Base-by-base conservation (phyloP, 2,888 invertebrate species). In the Clistopyga incitator region DNA sequence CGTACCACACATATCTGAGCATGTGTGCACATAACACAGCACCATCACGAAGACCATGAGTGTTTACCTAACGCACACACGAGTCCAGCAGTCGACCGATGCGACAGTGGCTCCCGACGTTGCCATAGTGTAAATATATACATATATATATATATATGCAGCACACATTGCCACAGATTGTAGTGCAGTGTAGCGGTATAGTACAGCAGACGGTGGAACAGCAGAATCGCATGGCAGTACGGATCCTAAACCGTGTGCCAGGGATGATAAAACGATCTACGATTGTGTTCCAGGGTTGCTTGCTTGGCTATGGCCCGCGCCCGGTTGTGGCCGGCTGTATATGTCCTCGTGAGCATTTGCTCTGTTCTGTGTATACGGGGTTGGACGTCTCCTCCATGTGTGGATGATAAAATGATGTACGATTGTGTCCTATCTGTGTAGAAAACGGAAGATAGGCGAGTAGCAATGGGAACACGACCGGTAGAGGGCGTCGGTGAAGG, bases 221-320 rank as follows among this genome's bases (percentile, higher is more conserved):
- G 45, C 47, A 25, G 20, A 68, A 65, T 38, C 67, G 56, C 42
- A n/a, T 71, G 20, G 42, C 13, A 54, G 68, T 54, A 75, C 52
- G 54, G 68, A 68, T 82, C 68, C 71, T 79, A 71, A 64, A 65
- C 56, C 61, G 70, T 65, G 68, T 54, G 59, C 76, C 67, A 84
- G 80, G 52, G 61, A 84, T 84, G 84, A 81, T 84, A 84, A 84
- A 84, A 84, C 80, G 80, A 84, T 84, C 77, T 74, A 84, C 64
- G 77, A 84, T 84, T 81, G 80, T 84, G 80, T 81, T 68, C 74
- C 76, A 45, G 68, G 68, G 54, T 38, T 68, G 77, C 18, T 59
- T 45, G 79, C 71, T 47, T 68, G 50, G 29, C 25, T 34, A 25
- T 52, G 68, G 42, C 34, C 78, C 67, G 71, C 56, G 54, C 70